These are phyloP conservation scores for Bucorvus abyssinicus DNA, from an alignment of 2,797 vertebrate genomes.

Conservation along the genomic window DNA sequence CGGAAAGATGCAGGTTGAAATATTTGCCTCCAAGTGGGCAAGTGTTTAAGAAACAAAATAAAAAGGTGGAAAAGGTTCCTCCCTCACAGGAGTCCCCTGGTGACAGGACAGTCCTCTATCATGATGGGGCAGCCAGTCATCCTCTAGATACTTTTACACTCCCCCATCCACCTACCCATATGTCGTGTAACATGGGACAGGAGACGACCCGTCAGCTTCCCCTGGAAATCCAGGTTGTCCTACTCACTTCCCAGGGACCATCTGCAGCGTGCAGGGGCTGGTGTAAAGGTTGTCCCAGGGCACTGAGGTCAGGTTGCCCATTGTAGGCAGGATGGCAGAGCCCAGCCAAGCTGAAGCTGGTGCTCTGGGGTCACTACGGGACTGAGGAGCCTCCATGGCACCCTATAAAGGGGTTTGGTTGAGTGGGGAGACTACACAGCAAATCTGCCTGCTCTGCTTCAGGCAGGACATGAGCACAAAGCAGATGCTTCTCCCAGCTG, in stretches of 20 bases:
- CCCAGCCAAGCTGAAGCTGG: neutral
- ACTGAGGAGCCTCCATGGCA: neutral
- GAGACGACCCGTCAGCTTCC: neutral
- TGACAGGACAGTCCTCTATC: neutral
- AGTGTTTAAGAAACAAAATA: neutral
- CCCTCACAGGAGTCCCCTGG: neutral
- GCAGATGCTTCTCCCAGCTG: neutral
- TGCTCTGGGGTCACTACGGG: neutral
- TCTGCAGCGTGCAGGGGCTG: neutral
- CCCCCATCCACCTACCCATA: fast-evolving
- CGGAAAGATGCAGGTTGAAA: neutral
- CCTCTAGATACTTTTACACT: neutral
- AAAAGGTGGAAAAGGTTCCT: neutral
- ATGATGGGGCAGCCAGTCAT: fast-evolving
- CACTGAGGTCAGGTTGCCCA: neutral
- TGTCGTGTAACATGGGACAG: neutral
- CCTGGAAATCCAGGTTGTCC: neutral
- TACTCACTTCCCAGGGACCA: neutral
- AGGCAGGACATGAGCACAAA: fast-evolving
- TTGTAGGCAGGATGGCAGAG: neutral
- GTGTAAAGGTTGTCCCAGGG: neutral
- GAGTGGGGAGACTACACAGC: neutral
- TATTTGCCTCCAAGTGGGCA: neutral
- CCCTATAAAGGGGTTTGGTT: neutral
- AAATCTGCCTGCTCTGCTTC: neutral